These are phyloP conservation scores for Aphaenogaster rudis DNA, from an alignment of 1,140 invertebrate genomes.

Conservation along the genomic window DNA sequence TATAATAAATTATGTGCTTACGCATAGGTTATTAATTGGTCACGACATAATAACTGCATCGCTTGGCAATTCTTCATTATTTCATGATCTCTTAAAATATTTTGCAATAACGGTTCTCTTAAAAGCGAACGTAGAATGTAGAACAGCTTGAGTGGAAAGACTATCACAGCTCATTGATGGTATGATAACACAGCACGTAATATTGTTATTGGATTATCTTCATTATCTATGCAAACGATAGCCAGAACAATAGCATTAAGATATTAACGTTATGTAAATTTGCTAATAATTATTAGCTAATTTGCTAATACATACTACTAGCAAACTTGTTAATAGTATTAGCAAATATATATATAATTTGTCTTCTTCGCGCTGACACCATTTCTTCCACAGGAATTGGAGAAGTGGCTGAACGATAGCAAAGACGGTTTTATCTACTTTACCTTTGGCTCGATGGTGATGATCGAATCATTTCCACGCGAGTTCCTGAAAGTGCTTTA, in stretches of 20 bases:
- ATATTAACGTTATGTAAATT: background rate
- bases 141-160: background rate
- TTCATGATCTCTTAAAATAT: background rate
- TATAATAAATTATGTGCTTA: background rate
- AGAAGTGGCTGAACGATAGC: conserved; percentile 90
- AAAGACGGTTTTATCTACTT: conserved; percentile 91
- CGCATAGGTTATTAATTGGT: background rate
- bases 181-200: background rate
- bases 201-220: background rate
- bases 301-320: background rate
- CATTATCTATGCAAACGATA: background rate
- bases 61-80: background rate
- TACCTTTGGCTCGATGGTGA: conserved; percentile 91
- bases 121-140: background rate
- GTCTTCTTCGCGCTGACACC: background rate
- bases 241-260: too few relatives aligned
- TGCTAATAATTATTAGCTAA: background rate
- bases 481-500: conserved; percentile 89
- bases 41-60: background rate
- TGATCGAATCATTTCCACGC: conserved; percentile 88
- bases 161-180: background rate
- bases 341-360: background rate
- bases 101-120: background rate
- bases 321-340: background rate
- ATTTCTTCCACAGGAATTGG: conserved; percentile 87